Conservation (phyloP, 2,888 invertebrate species). For the Acutogordius australiensis region DNA sequence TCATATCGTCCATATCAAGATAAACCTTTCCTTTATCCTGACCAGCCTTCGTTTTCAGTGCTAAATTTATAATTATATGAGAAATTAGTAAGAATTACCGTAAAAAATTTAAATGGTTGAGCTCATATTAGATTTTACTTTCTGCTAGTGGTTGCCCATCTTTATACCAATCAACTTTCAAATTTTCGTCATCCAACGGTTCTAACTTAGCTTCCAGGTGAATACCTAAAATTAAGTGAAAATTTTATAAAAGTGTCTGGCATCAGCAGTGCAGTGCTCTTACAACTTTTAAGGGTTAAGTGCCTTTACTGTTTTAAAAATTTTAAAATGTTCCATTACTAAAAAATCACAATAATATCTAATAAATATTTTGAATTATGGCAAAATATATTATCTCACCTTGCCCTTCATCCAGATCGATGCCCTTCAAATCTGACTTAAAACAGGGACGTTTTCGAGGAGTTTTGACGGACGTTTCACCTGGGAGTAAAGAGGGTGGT, state of each 20-base stretch:
- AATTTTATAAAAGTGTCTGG: too few species aligned
- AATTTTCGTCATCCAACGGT: constrained; percentile 3
- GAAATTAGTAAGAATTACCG: too few species aligned
- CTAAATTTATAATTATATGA: too few species aligned
- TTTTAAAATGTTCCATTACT: too few species aligned
- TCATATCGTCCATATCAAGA: constrained; percentile 9
- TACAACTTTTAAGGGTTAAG: too few species aligned
- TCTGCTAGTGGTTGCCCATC: constrained; percentile 19
- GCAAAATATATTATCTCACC: too few species aligned
- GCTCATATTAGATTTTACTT: constrained; percentile 12
- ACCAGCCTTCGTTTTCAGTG: background rate
- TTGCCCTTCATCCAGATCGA: constrained; percentile 11
- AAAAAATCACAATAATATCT: too few species aligned
- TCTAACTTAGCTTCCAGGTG: constrained; percentile 13
- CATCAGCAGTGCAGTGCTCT: too few species aligned
- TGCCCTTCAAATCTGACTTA: background rate
- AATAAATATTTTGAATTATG: too few species aligned
- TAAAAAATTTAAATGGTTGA: background rate
- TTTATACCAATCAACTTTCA: constrained; percentile 25
- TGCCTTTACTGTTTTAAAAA: too few species aligned
- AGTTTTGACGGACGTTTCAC: background rate
- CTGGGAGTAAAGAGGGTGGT: background rate
- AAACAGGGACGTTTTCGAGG: background rate
- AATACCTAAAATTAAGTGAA: too few species aligned
- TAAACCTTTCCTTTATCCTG: background rate